Evolutionary conservation across 2,797 vertebrate species (phyloP), one percentile per base, ranked within the genome.

Genomic region (Staurois parvus): DNA sequence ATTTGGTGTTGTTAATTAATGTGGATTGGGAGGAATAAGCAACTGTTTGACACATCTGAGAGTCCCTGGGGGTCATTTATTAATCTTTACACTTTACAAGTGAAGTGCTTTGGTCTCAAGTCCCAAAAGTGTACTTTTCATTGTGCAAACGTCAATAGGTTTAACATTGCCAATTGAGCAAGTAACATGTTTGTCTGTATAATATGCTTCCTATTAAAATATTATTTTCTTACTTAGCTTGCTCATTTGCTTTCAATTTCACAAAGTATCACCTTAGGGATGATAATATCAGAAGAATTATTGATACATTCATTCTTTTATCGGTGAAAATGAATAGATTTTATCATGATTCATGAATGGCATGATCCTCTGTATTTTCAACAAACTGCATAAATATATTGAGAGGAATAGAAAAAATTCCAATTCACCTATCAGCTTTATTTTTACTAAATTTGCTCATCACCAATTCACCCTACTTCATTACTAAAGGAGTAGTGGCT

Each of bases 31-130:
- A 62, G 48, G 59, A 73, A 81, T 72, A 81, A 59, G 45, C 24
- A 12, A 32, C 24, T 26, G 48, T 12, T 70, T 62, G 68, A 72
- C 79, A 81, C 62, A 79, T 66, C 24, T 28, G 68, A 72, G 67
- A 40, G n/a, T 72, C 79, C 52, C 79, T 42, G 4, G 69, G 67
- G 79, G 34, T 29, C 69, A 81, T 81, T 72, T 81, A 72, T 72
- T 72, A 64, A 81, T 81, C 79, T 64, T 73, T 28, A n/a, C 48
- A 62, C 68, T 40, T 80, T 70, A 70, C 78, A 69, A 59, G 68
- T 70, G 32, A 1, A 4, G 30, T n/a, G 13, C 30, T 72, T 37
- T 72, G 59, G n/a, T 37, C 6, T 34, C 4, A 21, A 21, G 72
- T 32, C 79, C 30, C 48, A 72, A 6, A 72, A 2, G 64, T 29